Evolutionary conservation across 1,140 invertebrate species (phyloP), one percentile per base, ranked within the genome.

Genomic region (Thaumetopoea pityocampa): DNA sequence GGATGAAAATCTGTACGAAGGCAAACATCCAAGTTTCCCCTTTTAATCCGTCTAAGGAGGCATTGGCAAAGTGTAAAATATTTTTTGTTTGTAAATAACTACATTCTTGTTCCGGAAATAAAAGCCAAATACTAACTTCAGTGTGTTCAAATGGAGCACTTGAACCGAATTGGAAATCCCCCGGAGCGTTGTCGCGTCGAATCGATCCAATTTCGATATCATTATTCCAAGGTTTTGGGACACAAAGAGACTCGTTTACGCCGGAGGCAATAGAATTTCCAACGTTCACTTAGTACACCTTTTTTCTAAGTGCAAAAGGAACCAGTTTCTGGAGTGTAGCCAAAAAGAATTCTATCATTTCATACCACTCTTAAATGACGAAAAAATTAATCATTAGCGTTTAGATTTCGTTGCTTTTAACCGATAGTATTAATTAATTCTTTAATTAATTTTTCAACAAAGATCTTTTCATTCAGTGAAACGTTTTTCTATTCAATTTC

Each of bases 251-350:
- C 37, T 19, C 28, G 19, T 41, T 41, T 41, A 32, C 18, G 20
- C 28, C 27, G 14, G 27, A 30, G 27, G 18, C 37, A 41, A 41
- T 41, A 32, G 37, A 41, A 32, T 32, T 41, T 32, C 14, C 27
- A 23, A 11, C 16, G 28, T 32, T 41, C 37, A 41, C 37, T 41
- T 30, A 30, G 19, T 41, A 23, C 20, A 23, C 27, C 27, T 41
- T 40, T 40, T 40, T 41, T 32, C 32, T 23, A 41, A 41, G 19
- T 41, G 27, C 11, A 32, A 30, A 41, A 30, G 19, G 23, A 40
- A 40, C 18, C 15, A n/a, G n/a, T n/a, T 17, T 22, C 27, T 41
- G 37, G 37, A 41, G 11, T 18, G 18, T 5, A 16, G 27, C 37
- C 37, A 41, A 19, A 28, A 14, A 41, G 37, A 30, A 30, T 40